Conservation (phyloP, 2,113 vertebrate species). For the Proteles cristata region DNA sequence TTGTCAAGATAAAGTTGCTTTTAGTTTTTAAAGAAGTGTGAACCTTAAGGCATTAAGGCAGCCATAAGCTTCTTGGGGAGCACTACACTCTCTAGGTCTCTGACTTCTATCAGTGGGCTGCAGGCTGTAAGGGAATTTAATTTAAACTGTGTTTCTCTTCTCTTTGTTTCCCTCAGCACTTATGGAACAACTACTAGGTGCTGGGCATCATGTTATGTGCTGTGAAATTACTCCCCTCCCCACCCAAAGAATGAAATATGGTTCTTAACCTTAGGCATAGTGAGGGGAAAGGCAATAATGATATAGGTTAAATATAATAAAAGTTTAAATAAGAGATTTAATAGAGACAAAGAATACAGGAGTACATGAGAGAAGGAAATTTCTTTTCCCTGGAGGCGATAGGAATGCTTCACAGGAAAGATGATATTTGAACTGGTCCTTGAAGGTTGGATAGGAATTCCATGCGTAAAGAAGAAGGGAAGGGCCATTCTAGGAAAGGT, state of each 20-base stretch:
- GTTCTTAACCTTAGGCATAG: background rate
- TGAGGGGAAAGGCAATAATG: background rate
- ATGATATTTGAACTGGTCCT: background rate
- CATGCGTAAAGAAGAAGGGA: background rate
- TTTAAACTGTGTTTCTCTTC: too few species aligned
- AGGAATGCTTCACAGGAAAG: background rate
- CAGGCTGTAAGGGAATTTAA: too few species aligned
- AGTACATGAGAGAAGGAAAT: background rate
- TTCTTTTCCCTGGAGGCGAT: background rate
- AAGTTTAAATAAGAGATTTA: background rate
- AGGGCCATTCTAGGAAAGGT: background rate
- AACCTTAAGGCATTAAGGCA: too few species aligned
- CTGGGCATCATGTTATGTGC: background rate
- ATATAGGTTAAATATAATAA: slow-evolving; percentile 25
- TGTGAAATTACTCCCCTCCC: background rate
- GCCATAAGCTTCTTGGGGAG: too few species aligned
- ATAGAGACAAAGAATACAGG: background rate
- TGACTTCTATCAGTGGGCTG: too few species aligned
- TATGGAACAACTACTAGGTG: background rate
- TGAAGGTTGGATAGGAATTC: background rate
- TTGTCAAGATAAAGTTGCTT: too few species aligned
- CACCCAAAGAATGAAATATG: background rate
- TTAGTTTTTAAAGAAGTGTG: too few species aligned
- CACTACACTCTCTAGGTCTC: too few species aligned
- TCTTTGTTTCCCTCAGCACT: too few species aligned